Base-by-base conservation (phyloP, 2,113 vertebrate species). In the Pholis gunnellus region DNA sequence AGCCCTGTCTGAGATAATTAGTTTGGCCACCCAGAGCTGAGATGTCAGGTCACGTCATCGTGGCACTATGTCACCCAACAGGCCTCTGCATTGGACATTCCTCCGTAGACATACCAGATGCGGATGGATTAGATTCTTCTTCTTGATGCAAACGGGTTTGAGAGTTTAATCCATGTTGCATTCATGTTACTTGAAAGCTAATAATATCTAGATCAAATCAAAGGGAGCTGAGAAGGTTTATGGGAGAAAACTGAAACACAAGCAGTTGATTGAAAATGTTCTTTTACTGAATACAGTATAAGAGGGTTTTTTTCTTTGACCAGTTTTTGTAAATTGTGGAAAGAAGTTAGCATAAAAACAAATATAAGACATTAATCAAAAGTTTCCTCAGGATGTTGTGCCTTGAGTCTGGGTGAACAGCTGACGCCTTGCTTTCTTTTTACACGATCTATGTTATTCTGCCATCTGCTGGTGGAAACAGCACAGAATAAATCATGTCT, bases 391-490 rank as follows among this genome's bases (percentile, higher is more conserved):
- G 18, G 17, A 50, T 20, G 22, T 17, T 2, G 3, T 31, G 17
- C 25, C 5, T 68, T 46, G 25, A 59, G 27, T 54, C 1, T 5
- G 8, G 36, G 17, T 11, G 2, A 13, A 2, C 15, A 1, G 6
- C 59, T 36, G 17, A 17, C 1, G 0, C 6, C 15, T 17, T 54
- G 10, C 10, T 60, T n/a, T 42, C 1, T 42, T 61, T 40, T 27
- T 15, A 15, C 18, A 56, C 18, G 13, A 4, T 60, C 31, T 65
- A 20, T 76, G 72, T 68, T 44, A 79, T 67, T 65, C 84, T 94
- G 91, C 87, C 93, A 79, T 71, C 94, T 94, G 78, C 75, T 95
- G 95, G 72, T 60, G 29, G 11, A 54, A 81, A n/a, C 40, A 1
- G 67, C 14, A 54, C 20, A 15, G 17, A 9, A 9, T 7, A 22